Conservation (phyloP, 2,888 invertebrate species). For the Tanypteryx hageni region DNA sequence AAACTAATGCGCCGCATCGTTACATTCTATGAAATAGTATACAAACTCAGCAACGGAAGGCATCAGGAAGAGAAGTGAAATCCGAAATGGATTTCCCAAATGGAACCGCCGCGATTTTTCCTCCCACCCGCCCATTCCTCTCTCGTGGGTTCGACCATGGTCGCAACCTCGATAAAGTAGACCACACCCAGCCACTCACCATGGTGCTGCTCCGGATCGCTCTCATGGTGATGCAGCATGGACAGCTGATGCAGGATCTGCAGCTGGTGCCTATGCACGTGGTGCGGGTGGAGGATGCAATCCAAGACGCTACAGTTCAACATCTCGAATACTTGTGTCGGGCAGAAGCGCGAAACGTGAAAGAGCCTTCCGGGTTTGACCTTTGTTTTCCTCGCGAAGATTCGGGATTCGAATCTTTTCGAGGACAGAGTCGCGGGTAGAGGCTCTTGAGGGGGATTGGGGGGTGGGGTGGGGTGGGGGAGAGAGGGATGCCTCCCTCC, state of each 20-base stretch:
- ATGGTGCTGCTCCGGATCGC: slow-evolving; percentile 69
- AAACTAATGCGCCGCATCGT: no score
- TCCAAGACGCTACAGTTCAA: slow-evolving; percentile 87
- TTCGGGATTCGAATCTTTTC: not conserved
- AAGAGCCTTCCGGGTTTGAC: not conserved
- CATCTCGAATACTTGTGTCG: slow-evolving; percentile 76
- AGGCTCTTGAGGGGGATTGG: not conserved
- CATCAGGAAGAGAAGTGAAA: not conserved
- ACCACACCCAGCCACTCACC: slow-evolving; percentile 68
- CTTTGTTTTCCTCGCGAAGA: not conserved
- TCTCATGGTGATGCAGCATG: slow-evolving; percentile 81
- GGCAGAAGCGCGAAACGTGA: not conserved
- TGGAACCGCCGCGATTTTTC: not conserved
- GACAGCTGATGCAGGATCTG: slow-evolving; percentile 80
- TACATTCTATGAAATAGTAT: no score
- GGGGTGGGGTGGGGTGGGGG: no score
- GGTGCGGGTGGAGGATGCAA: slow-evolving; percentile 86
- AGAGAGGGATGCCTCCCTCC: no score
- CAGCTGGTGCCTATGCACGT: slow-evolving; percentile 85
- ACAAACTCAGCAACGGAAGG: no score
- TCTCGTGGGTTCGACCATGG: slow-evolving; percentile 1
- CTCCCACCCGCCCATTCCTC: not conserved
- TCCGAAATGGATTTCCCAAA: not conserved
- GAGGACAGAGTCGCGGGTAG: not conserved
- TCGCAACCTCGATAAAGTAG: slow-evolving; percentile 38